These are phyloP conservation scores for Nasonia longicornis DNA, from an alignment of 1,140 invertebrate species.

Conservation along the genomic window DNA sequence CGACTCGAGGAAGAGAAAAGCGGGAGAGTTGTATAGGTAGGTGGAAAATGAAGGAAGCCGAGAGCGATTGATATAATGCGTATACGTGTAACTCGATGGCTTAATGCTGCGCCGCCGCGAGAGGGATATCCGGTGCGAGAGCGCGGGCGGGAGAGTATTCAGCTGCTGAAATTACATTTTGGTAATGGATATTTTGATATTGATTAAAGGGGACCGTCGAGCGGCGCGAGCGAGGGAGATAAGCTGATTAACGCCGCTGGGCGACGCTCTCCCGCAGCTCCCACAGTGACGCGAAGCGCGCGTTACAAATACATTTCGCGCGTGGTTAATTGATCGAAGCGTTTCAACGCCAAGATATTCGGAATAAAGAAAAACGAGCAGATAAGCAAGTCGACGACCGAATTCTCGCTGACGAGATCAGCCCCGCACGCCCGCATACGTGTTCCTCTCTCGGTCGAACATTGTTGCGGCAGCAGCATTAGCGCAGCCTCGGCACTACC, in stretches of 20 bases:
- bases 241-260: background rate
- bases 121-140: background rate
- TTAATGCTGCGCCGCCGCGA: background rate
- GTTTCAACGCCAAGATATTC: no score
- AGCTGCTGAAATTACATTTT: slow-evolving; percentile 8
- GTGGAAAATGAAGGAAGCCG: background rate
- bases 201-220: background rate
- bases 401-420: background rate
- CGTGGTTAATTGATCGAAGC: no score
- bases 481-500: background rate
- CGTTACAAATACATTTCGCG: no score
- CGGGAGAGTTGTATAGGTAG: background rate
- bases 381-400: background rate
- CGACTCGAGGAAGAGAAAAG: background rate
- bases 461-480: background rate
- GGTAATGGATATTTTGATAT: slow-evolving; percentile 23
- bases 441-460: background rate
- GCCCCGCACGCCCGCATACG: background rate
- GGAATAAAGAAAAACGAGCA: background rate
- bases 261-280: no score
- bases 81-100: background rate
- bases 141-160: background rate
- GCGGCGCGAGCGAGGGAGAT: background rate
- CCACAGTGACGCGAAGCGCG: no score
- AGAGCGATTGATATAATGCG: background rate